A percentile compares a stretch with the other conserved stretches of the same genome.
phyloP scores from a whole-genome alignment of 2,113 vertebrate species.

The Peromyscus californicus region DNA sequence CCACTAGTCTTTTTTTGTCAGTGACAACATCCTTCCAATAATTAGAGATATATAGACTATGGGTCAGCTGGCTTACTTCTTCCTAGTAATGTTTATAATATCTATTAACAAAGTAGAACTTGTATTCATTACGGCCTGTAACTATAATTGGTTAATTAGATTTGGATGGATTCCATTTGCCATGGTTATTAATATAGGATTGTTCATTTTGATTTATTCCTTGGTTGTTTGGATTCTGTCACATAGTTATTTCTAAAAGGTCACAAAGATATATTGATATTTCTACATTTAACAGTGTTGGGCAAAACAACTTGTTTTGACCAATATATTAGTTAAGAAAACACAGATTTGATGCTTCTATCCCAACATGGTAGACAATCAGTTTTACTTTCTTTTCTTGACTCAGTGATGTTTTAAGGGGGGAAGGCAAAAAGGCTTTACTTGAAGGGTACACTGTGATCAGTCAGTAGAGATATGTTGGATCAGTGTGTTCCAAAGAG shows the following conservation, averaged over 20 bases:
- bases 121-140: background rate
- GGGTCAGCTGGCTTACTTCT: background rate
- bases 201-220: conserved; percentile 4
- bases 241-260: conserved; percentile 50
- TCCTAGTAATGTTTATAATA: background rate
- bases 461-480: background rate
- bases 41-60: background rate
- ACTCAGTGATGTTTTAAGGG: conserved; percentile 36
- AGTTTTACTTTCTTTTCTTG: conserved; percentile 22
- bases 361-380: background rate
- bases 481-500: conserved; percentile 52
- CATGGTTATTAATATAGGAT: background rate
- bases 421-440: conserved; percentile 52
- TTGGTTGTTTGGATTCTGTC: conserved; percentile 21
- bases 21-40: background rate
- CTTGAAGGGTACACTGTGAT: conserved; percentile 67
- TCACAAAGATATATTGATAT: background rate
- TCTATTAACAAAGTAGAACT: background rate
- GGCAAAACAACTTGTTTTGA: background rate
- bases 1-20: background rate
- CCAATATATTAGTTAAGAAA: background rate
- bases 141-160: conserved; percentile 8
- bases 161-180: background rate
- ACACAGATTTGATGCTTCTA: background rate
- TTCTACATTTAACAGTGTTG: background rate